These are phyloP conservation scores for Ifrita kowaldi DNA, from an alignment of 2,113 vertebrate genomes.

Conservation along the genomic window DNA sequence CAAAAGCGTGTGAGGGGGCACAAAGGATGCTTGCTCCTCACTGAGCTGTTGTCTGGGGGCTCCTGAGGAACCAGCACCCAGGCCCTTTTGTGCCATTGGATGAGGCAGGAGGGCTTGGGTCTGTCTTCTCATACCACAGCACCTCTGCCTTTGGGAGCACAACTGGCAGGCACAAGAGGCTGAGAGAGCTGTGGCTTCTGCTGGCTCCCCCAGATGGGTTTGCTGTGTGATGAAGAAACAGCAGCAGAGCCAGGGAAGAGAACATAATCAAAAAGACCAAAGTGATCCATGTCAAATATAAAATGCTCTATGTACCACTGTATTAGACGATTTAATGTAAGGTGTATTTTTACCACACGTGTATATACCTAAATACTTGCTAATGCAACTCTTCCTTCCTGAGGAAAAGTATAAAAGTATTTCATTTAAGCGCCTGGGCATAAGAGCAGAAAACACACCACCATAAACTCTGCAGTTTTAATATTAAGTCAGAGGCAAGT, in stretches of 20 bases:
- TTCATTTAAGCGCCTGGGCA: neutral
- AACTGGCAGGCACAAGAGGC: neutral
- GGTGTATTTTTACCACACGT: neutral
- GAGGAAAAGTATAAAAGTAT: neutral
- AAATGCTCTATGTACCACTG: neutral
- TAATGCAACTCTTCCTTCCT: neutral
- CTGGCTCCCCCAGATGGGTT: neutral
- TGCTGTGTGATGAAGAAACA: neutral
- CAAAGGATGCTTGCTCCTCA: neutral
- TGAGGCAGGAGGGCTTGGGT: neutral
- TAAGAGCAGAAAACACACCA: neutral
- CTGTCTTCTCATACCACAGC: neutral
- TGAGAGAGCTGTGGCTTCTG: neutral
- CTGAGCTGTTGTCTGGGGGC: neutral
- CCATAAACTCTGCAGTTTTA: neutral
- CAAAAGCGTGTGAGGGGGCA: neutral
- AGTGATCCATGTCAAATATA: neutral
- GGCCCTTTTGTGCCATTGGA: fast-evolving
- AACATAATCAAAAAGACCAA: neutral
- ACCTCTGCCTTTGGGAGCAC: neutral
- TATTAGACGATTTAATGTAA: neutral
- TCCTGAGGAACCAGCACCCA: neutral
- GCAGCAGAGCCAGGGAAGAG: neutral
- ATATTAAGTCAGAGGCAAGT: neutral
- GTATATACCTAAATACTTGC: neutral